A percentile compares a stretch with the other conserved stretches of the same genome.
phyloP scores from a whole-genome alignment of 2,797 vertebrate species.

The Dendrocincla fuliginosa region DNA sequence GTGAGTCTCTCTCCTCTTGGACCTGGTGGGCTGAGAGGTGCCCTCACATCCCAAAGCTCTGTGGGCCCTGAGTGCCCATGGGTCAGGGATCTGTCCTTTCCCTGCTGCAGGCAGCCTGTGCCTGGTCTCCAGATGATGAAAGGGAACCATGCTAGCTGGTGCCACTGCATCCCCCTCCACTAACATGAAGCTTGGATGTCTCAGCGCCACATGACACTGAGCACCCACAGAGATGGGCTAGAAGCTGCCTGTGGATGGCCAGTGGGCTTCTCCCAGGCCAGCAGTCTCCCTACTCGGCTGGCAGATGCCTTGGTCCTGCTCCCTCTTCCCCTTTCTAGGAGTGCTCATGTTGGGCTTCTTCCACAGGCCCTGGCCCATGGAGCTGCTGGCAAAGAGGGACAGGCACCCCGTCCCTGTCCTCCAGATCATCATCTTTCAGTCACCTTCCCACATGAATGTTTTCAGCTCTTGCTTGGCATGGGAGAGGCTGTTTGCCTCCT shows the following conservation, averaged over 20 bases:
- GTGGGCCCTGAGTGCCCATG: not conserved
- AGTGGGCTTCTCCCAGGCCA: not conserved
- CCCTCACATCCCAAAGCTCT: not conserved
- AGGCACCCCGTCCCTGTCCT: not conserved
- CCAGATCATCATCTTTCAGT: not conserved
- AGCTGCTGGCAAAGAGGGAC: not conserved
- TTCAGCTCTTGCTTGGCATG: not conserved
- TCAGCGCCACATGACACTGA: not conserved
- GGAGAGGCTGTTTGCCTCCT: not conserved
- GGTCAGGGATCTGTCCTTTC: not conserved
- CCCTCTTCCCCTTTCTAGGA: not conserved
- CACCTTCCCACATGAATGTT: not conserved
- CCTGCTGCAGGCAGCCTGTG: not conserved
- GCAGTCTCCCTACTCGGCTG: not conserved
- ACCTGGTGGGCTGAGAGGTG: constrained; percentile 19
- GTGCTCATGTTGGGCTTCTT: not conserved
- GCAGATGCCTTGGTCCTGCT: not conserved
- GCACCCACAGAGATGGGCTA: not conserved
- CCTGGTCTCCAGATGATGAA: not conserved
- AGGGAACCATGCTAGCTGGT: not conserved
- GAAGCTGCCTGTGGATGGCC: not conserved
- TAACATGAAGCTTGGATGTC: not conserved
- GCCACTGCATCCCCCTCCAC: not conserved
- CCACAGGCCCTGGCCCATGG: not conserved
- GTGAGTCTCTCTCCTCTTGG: constrained; percentile 43